Percentiles rank a stretch among this genome's conserved stretches.
These are phyloP conservation scores for Hyles vespertilio DNA, from an alignment of 1,140 invertebrate genomes.

Conservation along the genomic window DNA sequence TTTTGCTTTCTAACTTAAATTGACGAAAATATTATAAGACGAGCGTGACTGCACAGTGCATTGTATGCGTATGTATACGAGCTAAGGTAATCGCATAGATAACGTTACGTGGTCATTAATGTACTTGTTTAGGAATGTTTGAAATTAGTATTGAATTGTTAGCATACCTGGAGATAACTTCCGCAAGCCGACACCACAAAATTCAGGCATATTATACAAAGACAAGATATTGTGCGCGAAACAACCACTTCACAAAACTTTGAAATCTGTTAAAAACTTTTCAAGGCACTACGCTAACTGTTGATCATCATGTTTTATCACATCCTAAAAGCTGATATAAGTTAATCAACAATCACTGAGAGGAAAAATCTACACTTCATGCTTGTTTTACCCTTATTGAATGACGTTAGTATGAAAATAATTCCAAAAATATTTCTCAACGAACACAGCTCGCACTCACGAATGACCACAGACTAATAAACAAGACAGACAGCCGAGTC, in stretches of 20 bases:
- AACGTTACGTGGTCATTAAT: slow-evolving; percentile 17
- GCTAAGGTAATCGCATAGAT: slow-evolving; percentile 17
- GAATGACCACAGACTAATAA: slow-evolving; percentile 17
- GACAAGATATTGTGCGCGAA: slow-evolving; percentile 13
- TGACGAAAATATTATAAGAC: no score
- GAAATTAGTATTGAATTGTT: background rate
- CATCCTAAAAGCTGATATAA: background rate
- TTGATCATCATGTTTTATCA: slow-evolving; percentile 2
- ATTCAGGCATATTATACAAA: slow-evolving; percentile 15
- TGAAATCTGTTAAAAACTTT: slow-evolving; percentile 46
- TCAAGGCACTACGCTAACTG: slow-evolving; percentile 36
- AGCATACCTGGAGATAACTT: slow-evolving; percentile 8
- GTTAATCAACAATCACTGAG: no score
- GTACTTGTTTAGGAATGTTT: slow-evolving; percentile 13
- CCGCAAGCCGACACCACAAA: slow-evolving; percentile 1
- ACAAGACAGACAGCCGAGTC: no score
- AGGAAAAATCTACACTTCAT: background rate
- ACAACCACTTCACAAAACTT: slow-evolving; percentile 35
- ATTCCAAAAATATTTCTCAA: background rate
- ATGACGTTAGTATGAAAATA: background rate
- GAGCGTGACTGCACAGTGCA: no score
- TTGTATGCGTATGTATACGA: no score
- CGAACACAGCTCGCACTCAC: slow-evolving; percentile 10
- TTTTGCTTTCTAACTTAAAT: no score
- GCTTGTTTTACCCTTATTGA: background rate